Percentiles rank a stretch among this genome's conserved stretches.
Conservation (phyloP, 2,797 vertebrate genomes). For the Mus minutoides region DNA sequence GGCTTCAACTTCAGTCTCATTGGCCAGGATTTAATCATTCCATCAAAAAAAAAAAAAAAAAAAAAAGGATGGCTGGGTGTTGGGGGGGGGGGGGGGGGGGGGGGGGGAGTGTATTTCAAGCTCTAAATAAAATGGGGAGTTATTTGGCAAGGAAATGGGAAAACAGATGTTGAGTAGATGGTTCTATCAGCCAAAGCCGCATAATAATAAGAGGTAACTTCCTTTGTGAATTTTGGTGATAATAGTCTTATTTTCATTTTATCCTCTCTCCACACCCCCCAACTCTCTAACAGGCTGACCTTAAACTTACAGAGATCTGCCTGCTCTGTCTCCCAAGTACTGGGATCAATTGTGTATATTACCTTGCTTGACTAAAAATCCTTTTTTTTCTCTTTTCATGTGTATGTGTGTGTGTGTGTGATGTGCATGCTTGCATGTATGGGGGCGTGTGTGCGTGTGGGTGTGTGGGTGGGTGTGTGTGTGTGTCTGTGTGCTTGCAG, state of each 20-base stretch:
- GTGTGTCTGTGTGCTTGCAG: background rate
- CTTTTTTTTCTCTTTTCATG: background rate
- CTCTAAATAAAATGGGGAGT: background rate
- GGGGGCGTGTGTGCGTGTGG: background rate
- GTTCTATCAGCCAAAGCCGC: background rate
- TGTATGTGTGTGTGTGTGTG: background rate
- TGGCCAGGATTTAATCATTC: background rate
- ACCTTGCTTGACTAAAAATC: background rate
- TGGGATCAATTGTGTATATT: background rate
- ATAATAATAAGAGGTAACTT: background rate
- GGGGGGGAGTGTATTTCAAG: background rate
- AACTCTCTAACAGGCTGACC: background rate
- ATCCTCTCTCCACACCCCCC: background rate
- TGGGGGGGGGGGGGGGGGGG: background rate
- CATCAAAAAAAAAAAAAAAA: background rate
- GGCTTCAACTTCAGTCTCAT: background rate
- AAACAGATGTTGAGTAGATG: slow-evolving; percentile 1
- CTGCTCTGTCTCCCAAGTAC: background rate
- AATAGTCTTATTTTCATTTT: slow-evolving; percentile 7
- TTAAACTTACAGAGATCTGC: background rate
- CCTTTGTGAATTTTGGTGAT: slow-evolving; percentile 24
- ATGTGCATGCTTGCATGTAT: background rate
- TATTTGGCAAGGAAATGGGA: slow-evolving; percentile 43
- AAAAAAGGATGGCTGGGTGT: slow-evolving; percentile 11
- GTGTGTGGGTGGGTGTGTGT: background rate